These are phyloP conservation scores for Eudasyphora cyanicolor DNA, from an alignment of 2,888 invertebrate genomes.

Conservation along the genomic window DNA sequence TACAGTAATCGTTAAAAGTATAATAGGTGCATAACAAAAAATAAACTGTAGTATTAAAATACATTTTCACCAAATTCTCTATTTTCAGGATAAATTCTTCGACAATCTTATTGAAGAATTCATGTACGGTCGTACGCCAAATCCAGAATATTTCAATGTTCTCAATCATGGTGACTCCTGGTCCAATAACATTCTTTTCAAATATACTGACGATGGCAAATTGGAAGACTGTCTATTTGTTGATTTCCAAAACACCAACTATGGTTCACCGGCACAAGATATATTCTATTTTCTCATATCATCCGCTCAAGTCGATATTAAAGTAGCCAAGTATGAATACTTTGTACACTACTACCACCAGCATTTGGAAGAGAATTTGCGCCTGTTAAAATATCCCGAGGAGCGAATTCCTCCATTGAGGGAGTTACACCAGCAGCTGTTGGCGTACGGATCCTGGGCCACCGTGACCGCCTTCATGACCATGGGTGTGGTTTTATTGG, in stretches of 20 bases:
- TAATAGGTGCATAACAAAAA: neutral
- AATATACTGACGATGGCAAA: conserved; percentile 69
- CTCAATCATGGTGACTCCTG: conserved; percentile 73
- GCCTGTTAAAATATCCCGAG: conserved; percentile 70
- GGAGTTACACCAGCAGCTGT: conserved; percentile 71
- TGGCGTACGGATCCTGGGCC: conserved; percentile 70
- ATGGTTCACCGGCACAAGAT: conserved; percentile 72
- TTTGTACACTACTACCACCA: conserved; percentile 75
- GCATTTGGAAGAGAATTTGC: conserved; percentile 71
- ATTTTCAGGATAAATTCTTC: conserved; percentile 66
- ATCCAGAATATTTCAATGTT: conserved; percentile 71
- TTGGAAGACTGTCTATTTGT: conserved; percentile 72
- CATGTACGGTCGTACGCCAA: neutral
- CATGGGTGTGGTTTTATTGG: conserved; percentile 73
- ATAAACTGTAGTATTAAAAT: too few species aligned
- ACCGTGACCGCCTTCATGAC: conserved; percentile 52
- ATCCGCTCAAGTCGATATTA: conserved; percentile 73
- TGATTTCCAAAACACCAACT: conserved; percentile 75
- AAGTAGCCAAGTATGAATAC: conserved; percentile 74
- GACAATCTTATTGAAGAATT: conserved; percentile 58
- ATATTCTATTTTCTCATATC: conserved; percentile 74
- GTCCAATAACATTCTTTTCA: conserved; percentile 74
- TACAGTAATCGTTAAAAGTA: neutral
- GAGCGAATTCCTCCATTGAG: conserved; percentile 70
- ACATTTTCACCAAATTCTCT: neutral